These are phyloP conservation scores for Listronotus oregonensis DNA, from an alignment of 1,140 invertebrate species.

Conservation along the genomic window DNA sequence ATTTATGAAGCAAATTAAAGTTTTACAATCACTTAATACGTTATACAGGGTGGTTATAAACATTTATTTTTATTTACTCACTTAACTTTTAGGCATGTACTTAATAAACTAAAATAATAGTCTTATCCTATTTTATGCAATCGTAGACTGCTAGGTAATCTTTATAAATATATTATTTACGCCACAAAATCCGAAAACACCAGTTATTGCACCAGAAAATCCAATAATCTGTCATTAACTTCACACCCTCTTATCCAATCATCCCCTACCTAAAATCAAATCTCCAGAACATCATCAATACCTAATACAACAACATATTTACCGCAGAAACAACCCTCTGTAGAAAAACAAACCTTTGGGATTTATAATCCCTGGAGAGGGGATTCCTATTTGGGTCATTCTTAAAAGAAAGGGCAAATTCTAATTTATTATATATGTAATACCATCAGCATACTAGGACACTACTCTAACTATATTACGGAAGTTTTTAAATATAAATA, in stretches of 20 bases:
- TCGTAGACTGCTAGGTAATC: no score
- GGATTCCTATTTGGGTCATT: background rate
- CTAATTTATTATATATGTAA: no score
- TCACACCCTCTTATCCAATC: conserved; percentile 38
- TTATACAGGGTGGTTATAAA: no score
- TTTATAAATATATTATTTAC: background rate
- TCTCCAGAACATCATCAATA: conserved; percentile 40
- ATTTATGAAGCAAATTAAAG: no score
- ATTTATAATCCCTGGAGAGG: conserved; percentile 2
- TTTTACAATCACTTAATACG: no score
- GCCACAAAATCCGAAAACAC: background rate
- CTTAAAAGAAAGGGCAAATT: background rate
- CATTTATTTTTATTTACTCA: background rate
- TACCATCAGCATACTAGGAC: no score
- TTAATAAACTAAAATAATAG: no score
- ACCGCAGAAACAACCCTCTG: conserved; percentile 34
- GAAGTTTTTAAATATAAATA: no score
- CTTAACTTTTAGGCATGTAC: no score
- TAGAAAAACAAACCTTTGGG: conserved; percentile 32
- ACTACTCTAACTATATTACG: no score
- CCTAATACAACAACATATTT: conserved; percentile 41
- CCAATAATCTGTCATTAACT: conserved; percentile 39
- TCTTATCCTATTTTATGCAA: no score
- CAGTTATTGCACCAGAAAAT: conserved; percentile 22
- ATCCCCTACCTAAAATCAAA: conserved; percentile 30